Conservation (phyloP, 2,797 vertebrate species). For the Pseudocheirus occidentalis region DNA sequence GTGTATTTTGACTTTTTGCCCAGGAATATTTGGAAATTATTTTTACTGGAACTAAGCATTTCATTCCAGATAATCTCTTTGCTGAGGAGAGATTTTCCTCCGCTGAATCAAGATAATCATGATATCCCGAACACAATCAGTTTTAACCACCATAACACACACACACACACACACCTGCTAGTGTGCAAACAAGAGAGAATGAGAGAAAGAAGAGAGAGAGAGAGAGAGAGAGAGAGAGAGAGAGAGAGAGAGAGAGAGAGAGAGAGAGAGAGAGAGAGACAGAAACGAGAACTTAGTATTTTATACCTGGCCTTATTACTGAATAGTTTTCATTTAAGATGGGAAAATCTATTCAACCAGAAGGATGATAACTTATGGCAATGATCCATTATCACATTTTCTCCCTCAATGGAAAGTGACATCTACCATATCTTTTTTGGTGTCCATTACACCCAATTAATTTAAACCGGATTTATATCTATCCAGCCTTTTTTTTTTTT, state of each 20-base stretch:
- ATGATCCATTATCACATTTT: conserved; percentile 79
- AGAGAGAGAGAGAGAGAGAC: too few species aligned
- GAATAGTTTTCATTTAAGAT: conserved; percentile 76
- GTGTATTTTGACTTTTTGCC: conserved; percentile 76
- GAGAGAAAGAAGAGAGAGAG: too few species aligned
- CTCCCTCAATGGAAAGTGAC: conserved; percentile 73
- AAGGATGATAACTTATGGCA: conserved; percentile 79
- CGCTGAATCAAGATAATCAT: conserved; percentile 80
- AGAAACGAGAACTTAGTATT: background rate
- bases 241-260: too few species aligned
- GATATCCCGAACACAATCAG: conserved; percentile 78
- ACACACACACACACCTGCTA: conserved; percentile 43
- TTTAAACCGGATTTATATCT: conserved; percentile 74
- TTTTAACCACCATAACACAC: conserved; percentile 77
- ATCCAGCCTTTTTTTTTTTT: background rate
- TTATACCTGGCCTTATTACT: conserved; percentile 63
- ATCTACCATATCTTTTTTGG: conserved; percentile 69
- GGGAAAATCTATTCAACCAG: conserved; percentile 77
- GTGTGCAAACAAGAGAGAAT: too few species aligned
- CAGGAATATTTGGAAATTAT: conserved; percentile 81
- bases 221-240: too few species aligned
- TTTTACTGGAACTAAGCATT: conserved; percentile 82
- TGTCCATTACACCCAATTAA: conserved; percentile 75
- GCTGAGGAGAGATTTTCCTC: conserved; percentile 77
- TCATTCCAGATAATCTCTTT: conserved; percentile 79